A percentile compares a stretch with the other conserved stretches of the same genome.
These are phyloP conservation scores for Pterostichus niger DNA, from an alignment of 2,888 invertebrate species.

Conservation along the genomic window DNA sequence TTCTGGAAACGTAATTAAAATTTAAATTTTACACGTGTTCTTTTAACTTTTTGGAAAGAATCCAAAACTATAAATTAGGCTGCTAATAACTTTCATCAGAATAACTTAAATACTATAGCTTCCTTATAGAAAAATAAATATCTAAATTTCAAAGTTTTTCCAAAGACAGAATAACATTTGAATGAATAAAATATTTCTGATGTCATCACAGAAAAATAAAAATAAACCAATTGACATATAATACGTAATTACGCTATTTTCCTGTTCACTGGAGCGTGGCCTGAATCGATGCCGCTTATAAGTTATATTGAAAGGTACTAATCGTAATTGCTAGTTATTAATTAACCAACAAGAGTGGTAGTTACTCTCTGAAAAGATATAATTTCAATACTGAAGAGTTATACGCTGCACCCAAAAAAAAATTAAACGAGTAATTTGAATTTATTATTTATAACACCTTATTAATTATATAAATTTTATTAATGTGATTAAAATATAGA, in stretches of 20 bases:
- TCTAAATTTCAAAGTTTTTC: background rate
- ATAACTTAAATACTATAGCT: background rate
- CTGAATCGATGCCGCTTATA: background rate
- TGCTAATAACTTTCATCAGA: too few relatives aligned
- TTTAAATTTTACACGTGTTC: slow-evolving; percentile 1
- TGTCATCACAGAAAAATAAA: background rate
- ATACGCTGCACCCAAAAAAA: background rate
- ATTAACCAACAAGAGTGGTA: background rate
- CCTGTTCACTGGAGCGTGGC: background rate
- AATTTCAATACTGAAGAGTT: background rate
- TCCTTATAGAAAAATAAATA: background rate
- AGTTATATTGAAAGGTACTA: slow-evolving; percentile 3
- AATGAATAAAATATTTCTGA: background rate
- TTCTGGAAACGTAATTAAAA: background rate
- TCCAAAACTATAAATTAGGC: background rate
- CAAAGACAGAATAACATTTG: background rate
- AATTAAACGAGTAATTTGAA: background rate
- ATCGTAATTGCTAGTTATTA: background rate
- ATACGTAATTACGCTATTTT: background rate
- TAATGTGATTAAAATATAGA: background rate
- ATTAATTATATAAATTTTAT: background rate
- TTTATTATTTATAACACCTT: slow-evolving; percentile 5
- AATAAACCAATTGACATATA: background rate
- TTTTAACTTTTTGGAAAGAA: background rate
- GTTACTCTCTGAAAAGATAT: background rate